phyloP scores from a whole-genome alignment of 2,888 invertebrate species.

The Hedychridium roseum region DNA sequence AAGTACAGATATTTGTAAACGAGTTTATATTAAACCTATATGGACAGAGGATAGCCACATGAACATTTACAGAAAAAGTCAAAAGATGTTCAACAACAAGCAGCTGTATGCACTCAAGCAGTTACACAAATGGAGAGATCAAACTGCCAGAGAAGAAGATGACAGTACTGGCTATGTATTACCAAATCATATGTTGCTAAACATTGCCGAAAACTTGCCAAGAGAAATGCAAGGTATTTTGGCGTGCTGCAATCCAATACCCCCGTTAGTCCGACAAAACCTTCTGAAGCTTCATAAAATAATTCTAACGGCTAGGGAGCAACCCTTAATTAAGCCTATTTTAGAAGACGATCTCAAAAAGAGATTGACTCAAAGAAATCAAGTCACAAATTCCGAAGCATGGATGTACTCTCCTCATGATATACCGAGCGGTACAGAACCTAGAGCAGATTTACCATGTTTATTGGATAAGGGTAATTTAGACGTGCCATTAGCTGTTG shows the following conservation, averaged over 20 bases:
- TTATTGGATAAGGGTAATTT: conserved; percentile 34
- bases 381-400: conserved; percentile 36
- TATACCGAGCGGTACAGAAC: conserved; percentile 49
- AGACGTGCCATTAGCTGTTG: not conserved
- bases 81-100: conserved; percentile 82
- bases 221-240: conserved; percentile 92
- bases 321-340: conserved; percentile 69
- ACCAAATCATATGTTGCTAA: conserved; percentile 94
- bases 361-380: conserved; percentile 49
- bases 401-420: conserved; percentile 54
- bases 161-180: conserved; percentile 92
- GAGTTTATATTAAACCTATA: conserved; percentile 81
- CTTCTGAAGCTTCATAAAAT: conserved; percentile 72
- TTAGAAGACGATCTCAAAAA: conserved; percentile 51
- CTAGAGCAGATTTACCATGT: conserved; percentile 55
- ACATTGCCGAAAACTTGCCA: conserved; percentile 87
- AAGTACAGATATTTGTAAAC: conserved; percentile 79
- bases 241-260: conserved; percentile 93
- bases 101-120: conserved; percentile 85
- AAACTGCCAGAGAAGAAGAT: conserved; percentile 83
- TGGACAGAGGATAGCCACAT: conserved; percentile 76
- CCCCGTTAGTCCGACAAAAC: conserved; percentile 75
- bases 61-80: conserved; percentile 79
- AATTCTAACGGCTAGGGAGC: conserved; percentile 74
- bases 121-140: conserved; percentile 89